Evolutionary conservation across 2,797 vertebrate species (phyloP).

Genomic region (Buphagus erythrorhynchus): DNA sequence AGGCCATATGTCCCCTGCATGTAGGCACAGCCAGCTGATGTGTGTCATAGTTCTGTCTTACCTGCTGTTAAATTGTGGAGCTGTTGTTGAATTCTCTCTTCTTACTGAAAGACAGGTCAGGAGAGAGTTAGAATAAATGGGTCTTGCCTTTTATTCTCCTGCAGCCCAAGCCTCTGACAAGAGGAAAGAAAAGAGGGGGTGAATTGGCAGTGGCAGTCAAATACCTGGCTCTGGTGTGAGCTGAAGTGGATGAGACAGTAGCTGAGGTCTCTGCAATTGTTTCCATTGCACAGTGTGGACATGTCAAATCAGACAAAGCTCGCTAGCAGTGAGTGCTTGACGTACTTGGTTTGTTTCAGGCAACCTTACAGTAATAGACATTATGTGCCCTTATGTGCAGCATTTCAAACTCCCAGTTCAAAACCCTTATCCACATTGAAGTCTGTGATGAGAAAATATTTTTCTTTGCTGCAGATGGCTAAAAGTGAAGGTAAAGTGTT

Average conservation of each 20-base stretch:
- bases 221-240: neutral
- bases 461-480: neutral
- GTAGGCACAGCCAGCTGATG: neutral
- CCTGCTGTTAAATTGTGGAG: neutral
- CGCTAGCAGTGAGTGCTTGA: neutral
- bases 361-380: neutral
- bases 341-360: neutral
- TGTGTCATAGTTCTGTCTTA: neutral
- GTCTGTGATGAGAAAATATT: neutral
- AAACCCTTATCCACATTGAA: neutral
- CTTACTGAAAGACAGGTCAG: neutral
- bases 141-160: neutral
- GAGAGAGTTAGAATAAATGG: neutral
- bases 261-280: neutral
- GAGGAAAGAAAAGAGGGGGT: neutral
- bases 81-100: neutral
- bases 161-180: neutral
- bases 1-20: neutral
- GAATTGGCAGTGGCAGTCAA: neutral
- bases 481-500: neutral
- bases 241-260: slow-evolving; percentile 21
- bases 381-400: neutral
- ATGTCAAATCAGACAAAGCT: slow-evolving; percentile 24
- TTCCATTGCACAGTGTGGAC: neutral
- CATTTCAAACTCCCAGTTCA: neutral